Evolutionary conservation across 2,888 invertebrate species (phyloP), one percentile per base, ranked within the genome.

Genomic region (Dolichopus griseipennis): DNA sequence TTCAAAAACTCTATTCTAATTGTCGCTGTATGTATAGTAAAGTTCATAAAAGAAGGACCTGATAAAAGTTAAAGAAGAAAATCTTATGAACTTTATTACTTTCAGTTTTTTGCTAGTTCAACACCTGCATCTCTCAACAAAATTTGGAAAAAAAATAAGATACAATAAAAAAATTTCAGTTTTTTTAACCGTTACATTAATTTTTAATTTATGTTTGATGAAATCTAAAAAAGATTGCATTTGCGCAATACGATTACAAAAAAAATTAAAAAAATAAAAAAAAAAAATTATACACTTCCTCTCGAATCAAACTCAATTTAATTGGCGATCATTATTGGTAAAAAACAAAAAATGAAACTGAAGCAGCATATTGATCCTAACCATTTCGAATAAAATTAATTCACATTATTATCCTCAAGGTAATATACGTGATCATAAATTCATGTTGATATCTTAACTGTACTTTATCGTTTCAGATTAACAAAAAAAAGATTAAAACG

Each of bases 371-470:
- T 41, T 41, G 41, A 9, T 41, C 41, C 41, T 5, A 15, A 41
- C 15, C 41, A 15, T 12, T n/a, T 41, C 41, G 41, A 12, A 52
- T 52, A 52, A 18, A 52, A 1, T 6, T 18, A 52, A 52, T 52
- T 12, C 9, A 52, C 18, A 52, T 52, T 52, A 52, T 52, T 52
- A 52, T 52, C 52, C 52, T 52, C 18, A 52, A 52, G 52, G 52
- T 12, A 52, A 18, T 12, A 18, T 52, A 52, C 52, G 52, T 52
- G 52, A 52, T 15, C 52, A 52, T 52, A 52, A 52, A 52, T 52
- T n/a, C 52, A 52, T n/a, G 18, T 52, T 52, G n/a, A 52, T 52
- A 52, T 52, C 52, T 52, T 52, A 52, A 52, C 52, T 52, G 52
- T 52, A 52, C 1, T 7, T 7, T 37, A 10, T 37, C 10, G 37